phyloP scores from a whole-genome alignment of 64 coral and sea anemone species.

The Montipora sp. region DNA sequence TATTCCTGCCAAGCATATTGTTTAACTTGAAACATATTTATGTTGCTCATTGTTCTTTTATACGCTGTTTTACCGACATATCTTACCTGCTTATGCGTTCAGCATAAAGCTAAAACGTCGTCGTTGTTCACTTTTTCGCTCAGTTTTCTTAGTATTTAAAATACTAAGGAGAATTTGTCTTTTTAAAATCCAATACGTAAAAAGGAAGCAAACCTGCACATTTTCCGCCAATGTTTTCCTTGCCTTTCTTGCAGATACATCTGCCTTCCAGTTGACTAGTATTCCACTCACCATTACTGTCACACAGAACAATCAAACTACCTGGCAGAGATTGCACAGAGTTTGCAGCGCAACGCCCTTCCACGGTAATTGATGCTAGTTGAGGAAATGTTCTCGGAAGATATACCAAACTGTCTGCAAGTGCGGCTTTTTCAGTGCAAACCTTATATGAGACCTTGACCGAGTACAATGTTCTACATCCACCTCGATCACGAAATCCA shows the following conservation, averaged over 20 bases:
- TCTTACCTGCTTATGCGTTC: too few relatives aligned
- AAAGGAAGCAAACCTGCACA: neutral
- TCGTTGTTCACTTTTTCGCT: too few relatives aligned
- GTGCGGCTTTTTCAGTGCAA: neutral
- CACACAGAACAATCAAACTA: neutral
- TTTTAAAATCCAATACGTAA: too few relatives aligned
- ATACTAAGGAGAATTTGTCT: too few relatives aligned
- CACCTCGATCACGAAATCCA: neutral
- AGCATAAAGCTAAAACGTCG: too few relatives aligned
- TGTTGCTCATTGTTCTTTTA: too few relatives aligned
- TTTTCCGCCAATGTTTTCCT: neutral
- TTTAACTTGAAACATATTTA: too few relatives aligned
- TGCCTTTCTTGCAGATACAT: neutral
- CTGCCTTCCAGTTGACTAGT: neutral
- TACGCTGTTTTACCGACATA: too few relatives aligned
- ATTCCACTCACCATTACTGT: conserved; percentile 6
- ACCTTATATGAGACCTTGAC: conserved; percentile 1
- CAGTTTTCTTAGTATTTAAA: too few relatives aligned
- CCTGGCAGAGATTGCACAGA: neutral
- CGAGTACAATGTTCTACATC: neutral
- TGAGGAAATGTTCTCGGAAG: neutral
- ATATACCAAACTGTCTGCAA: neutral
- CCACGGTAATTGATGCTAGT: neutral
- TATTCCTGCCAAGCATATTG: too few relatives aligned
- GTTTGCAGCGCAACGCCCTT: neutral